phyloP scores from a whole-genome alignment of 1,140 invertebrate genomes.

The Charaxes varanes region DNA sequence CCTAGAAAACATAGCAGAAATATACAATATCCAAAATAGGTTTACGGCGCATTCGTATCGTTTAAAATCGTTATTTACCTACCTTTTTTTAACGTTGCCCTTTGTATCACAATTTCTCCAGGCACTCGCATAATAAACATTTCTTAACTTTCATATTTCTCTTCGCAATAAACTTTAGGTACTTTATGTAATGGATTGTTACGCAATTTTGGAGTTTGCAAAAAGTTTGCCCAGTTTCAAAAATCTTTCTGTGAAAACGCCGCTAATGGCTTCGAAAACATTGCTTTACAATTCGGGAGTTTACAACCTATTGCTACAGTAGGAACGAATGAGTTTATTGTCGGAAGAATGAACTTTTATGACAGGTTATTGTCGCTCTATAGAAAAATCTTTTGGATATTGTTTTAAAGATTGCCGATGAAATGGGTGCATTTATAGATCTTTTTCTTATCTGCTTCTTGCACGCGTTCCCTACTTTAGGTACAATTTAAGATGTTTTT shows the following conservation, averaged over 20 bases:
- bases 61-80: too few relatives aligned
- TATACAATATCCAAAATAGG: too few relatives aligned
- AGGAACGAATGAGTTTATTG: slow-evolving; percentile 59
- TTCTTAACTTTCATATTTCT: slow-evolving; percentile 34
- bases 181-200: slow-evolving; percentile 25
- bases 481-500: too few relatives aligned
- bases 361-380: slow-evolving; percentile 32
- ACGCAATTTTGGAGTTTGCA: slow-evolving; percentile 37
- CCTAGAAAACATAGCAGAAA: too few relatives aligned
- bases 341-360: slow-evolving; percentile 50
- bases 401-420: slow-evolving; percentile 37
- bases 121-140: slow-evolving; percentile 48
- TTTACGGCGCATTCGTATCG: too few relatives aligned
- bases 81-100: too few relatives aligned
- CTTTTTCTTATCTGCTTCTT: too few relatives aligned
- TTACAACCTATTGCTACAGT: slow-evolving; percentile 53
- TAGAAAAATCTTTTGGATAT: slow-evolving; percentile 28
- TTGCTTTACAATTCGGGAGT: slow-evolving; percentile 52
- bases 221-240: slow-evolving; percentile 26
- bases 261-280: slow-evolving; percentile 44
- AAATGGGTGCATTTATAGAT: slow-evolving; percentile 20
- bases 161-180: slow-evolving; percentile 26
- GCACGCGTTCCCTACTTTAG: too few relatives aligned
- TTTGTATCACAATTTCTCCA: slow-evolving; percentile 42
- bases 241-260: slow-evolving; percentile 26